phyloP scores from a whole-genome alignment of 2,797 vertebrate genomes.

The Otus scops region DNA sequence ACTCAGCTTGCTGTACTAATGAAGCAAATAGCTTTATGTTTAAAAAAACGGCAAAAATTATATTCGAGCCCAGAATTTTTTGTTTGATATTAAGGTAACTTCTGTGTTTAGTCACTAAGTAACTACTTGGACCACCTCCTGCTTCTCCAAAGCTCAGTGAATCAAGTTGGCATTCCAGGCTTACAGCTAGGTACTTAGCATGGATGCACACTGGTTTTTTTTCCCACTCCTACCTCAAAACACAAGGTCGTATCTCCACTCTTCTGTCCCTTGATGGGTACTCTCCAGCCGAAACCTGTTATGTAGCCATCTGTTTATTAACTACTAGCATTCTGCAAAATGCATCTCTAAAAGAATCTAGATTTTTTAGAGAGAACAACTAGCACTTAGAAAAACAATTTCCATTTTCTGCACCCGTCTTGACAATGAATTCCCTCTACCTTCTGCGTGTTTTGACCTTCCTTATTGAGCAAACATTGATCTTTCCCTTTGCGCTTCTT shows the following conservation, averaged over 20 bases:
- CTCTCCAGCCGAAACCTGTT: slow-evolving; percentile 3
- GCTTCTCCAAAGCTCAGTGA: background rate
- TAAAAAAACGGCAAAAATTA: background rate
- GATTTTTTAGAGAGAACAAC: background rate
- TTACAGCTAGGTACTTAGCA: background rate
- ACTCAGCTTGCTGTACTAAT: background rate
- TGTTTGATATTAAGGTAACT: background rate
- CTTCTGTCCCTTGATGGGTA: background rate
- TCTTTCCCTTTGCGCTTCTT: background rate
- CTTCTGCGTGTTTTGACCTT: background rate
- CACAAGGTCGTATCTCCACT: background rate
- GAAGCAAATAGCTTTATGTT: background rate
- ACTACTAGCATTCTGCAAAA: slow-evolving; percentile 6
- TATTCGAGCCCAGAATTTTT: background rate
- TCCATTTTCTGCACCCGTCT: background rate
- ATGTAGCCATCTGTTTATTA: slow-evolving; percentile 49
- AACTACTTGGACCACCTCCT: background rate
- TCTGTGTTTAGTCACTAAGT: background rate
- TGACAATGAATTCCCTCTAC: background rate
- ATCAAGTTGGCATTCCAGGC: background rate
- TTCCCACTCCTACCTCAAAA: background rate
- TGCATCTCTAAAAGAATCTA: background rate
- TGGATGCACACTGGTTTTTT: background rate
- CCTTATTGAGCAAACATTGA: background rate
- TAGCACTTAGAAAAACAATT: background rate